A percentile compares a stretch with the other conserved stretches of the same genome.
phyloP scores from a whole-genome alignment of 2,113 vertebrate genomes.

The Dolichallabes microphthalmus region DNA sequence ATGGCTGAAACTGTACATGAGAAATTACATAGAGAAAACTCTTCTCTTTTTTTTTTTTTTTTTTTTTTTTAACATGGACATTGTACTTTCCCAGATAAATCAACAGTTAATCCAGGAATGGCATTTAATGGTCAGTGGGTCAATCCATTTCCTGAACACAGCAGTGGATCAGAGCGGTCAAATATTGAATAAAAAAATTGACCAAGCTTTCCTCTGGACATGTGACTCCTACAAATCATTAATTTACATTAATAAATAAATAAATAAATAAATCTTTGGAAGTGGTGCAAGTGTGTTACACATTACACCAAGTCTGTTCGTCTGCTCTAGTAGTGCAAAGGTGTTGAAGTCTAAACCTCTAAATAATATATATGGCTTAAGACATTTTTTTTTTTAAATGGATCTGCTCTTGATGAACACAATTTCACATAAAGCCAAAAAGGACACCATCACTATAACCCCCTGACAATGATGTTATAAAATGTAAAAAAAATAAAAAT shows the following conservation, averaged over 20 bases:
- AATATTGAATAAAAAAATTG: too few relatives aligned
- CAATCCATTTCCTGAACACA: neutral
- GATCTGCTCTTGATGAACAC: neutral
- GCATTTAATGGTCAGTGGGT: neutral
- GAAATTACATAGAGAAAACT: neutral
- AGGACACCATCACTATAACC: neutral
- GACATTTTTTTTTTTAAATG: neutral
- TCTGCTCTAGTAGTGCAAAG: neutral
- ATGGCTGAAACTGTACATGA: neutral
- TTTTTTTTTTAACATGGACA: neutral
- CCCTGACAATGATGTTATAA: neutral
- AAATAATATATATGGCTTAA: neutral
- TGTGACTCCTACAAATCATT: neutral
- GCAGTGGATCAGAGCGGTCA: neutral
- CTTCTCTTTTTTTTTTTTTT: too few relatives aligned
- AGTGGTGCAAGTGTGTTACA: neutral
- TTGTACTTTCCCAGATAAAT: neutral
- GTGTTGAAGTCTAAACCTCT: neutral
- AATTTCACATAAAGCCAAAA: neutral
- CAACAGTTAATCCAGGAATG: neutral
- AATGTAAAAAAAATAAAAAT: neutral
- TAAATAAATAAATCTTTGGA: neutral
- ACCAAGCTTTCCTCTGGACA: neutral
- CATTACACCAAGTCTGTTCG: neutral
- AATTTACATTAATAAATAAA: neutral